Evolutionary conservation across 2,888 invertebrate species (phyloP).

Genomic region (Notodonta dromedarius): DNA sequence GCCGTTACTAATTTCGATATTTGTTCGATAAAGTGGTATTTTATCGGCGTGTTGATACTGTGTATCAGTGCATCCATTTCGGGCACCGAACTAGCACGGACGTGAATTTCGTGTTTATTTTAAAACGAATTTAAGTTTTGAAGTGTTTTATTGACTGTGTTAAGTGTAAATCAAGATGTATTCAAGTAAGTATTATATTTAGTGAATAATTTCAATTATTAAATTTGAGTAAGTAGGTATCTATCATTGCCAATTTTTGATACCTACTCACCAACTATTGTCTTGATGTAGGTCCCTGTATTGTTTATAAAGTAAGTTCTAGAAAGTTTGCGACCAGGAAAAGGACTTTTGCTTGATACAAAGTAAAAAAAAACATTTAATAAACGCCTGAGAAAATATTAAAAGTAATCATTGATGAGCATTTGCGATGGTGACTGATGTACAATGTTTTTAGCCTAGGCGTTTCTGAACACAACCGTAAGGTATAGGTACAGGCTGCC

Average conservation of each 20-base stretch:
- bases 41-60: conserved; percentile 29
- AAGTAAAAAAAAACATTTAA: too few relatives aligned
- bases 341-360: too few relatives aligned
- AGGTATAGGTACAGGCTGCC: too few relatives aligned
- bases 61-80: conserved; percentile 22
- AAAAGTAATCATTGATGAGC: too few relatives aligned
- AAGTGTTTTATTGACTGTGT: conserved; percentile 8
- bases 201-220: not conserved
- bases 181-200: conserved; percentile 45
- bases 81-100: conserved; percentile 16
- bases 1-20: conserved; percentile 28
- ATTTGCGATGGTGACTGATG: too few relatives aligned
- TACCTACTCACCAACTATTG: not conserved
- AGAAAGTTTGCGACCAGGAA: too few relatives aligned
- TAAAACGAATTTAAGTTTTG: not conserved
- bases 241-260: too few relatives aligned
- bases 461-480: too few relatives aligned
- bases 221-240: too few relatives aligned
- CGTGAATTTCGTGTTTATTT: not conserved
- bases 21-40: conserved; percentile 27
- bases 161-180: conserved; percentile 37
- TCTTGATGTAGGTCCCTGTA: not conserved
- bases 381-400: too few relatives aligned
- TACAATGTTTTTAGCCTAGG: too few relatives aligned
- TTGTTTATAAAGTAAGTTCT: too few relatives aligned